Evolutionary conservation across 1,140 invertebrate species (phyloP), one percentile per base, ranked within the genome.

Genomic region (Drosophila nigrodunni): DNA sequence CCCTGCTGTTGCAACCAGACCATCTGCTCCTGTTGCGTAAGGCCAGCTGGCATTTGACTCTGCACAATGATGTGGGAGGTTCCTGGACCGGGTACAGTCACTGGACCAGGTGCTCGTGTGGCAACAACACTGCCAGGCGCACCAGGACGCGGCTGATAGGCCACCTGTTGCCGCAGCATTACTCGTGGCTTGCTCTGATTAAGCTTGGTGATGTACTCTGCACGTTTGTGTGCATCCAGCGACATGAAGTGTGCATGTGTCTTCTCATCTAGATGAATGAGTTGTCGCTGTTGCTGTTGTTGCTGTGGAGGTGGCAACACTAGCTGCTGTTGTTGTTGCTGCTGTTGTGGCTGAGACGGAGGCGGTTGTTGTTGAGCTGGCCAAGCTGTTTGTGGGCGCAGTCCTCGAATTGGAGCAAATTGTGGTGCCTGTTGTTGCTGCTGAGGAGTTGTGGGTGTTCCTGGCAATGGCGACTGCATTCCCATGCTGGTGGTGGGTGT

Each of bases 181-280:
- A 94, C 93, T 4, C 93, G 68, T 1, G 83, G 92, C 37, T 94
- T 78, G 69, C 94, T 95, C 47, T 95, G 93, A 52, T 96, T 95
- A 41, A 97, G 92, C 81, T 96, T 96, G 6, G 96, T 95, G 0
- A 97, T 95, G 79, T 97, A 97, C 82, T 96, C 94, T 3, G 95
- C 95, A 34, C 96, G 93, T 75, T 97, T 96, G 61, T 96, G 94
- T 0, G 96, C 95, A 82, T 96, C 95, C 94, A 97, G 95, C 62
- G 96, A 96, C 81, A 97, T 96, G 30, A 97, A 91, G 73, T 97
- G 96, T n/a, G 96, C 95, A 82, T 97, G 96, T 3, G 96, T 96
- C 73, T 96, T 95, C 6, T 95, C 95, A 85, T 97, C 96, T 60
- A 97, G 92, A 55, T 96, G 96, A 59, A 96, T 97, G 0, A 93